Percentiles rank a stretch among this genome's conserved stretches.
Evolutionary conservation across 2,888 invertebrate species (phyloP).

Genomic region (Sarcophaga carnaria): DNA sequence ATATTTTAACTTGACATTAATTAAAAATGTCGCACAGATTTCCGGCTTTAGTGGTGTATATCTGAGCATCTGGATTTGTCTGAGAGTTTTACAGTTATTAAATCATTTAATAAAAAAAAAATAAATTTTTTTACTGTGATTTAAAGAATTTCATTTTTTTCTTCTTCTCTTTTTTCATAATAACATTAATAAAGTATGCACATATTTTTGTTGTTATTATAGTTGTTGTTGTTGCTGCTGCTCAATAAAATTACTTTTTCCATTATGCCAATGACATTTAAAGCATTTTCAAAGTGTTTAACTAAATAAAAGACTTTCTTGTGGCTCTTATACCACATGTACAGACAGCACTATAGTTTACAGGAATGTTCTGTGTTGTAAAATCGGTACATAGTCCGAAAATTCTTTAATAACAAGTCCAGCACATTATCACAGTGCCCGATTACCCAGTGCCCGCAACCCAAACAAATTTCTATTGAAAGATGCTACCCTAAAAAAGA

Average conservation of each 20-base stretch:
- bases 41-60: slow-evolving; percentile 74
- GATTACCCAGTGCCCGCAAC: too few species aligned
- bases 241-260: slow-evolving; percentile 13
- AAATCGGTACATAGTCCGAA: too few species aligned
- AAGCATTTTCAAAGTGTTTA: not conserved
- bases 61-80: slow-evolving; percentile 53
- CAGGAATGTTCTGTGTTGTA: too few species aligned
- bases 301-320: not conserved
- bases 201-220: slow-evolving; percentile 6
- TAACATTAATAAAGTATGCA: not conserved
- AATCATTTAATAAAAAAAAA: slow-evolving; percentile 68
- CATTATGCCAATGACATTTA: slow-evolving; percentile 29
- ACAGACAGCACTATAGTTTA: too few species aligned
- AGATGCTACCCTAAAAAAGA: too few species aligned
- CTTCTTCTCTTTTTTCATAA: not conserved
- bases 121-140: slow-evolving; percentile 56
- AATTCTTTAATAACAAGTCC: too few species aligned
- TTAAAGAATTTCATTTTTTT: slow-evolving; percentile 59
- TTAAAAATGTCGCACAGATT: slow-evolving; percentile 80
- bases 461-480: too few species aligned
- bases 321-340: not conserved
- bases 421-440: too few species aligned
- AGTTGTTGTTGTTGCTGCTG: slow-evolving; percentile 5
- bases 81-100: slow-evolving; percentile 63
- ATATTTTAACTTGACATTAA: slow-evolving; percentile 74